These are phyloP conservation scores for Aleiodes testaceus DNA, from an alignment of 2,888 invertebrate genomes.

Conservation along the genomic window DNA sequence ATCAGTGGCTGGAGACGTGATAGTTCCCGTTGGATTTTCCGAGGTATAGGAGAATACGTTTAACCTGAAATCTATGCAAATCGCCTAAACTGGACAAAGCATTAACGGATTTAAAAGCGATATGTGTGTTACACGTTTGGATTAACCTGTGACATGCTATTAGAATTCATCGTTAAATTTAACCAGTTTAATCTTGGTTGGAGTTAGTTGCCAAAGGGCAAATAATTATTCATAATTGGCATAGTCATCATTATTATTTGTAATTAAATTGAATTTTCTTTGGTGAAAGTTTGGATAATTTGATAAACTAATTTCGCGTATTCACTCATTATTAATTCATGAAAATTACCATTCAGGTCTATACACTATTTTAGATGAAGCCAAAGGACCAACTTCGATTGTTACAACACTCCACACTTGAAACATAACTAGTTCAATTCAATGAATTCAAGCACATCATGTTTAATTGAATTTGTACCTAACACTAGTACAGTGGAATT, in stretches of 20 bases:
- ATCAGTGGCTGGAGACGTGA: background rate
- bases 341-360: too few species aligned
- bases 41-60: conserved; percentile 20
- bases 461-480: conserved; percentile 60
- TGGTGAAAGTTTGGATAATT: too few species aligned
- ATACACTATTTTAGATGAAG: too few species aligned
- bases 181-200: conserved; percentile 39
- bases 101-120: conserved; percentile 70
- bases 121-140: conserved; percentile 59
- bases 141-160: conserved; percentile 58
- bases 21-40: too few species aligned
- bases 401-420: conserved; percentile 41
- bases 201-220: too few species aligned
- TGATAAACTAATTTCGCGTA: too few species aligned
- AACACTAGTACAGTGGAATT: conserved; percentile 58
- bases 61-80: conserved; percentile 64
- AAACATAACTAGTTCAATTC: background rate
- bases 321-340: too few species aligned
- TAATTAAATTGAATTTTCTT: too few species aligned
- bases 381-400: conserved; percentile 47
- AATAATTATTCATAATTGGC: too few species aligned
- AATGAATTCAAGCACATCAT: conserved; percentile 46
- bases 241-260: too few species aligned
- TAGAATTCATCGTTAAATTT: conserved; percentile 64
- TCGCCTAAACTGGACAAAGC: conserved; percentile 58